Conservation (phyloP, 2,113 vertebrate species). For the Candoia aspera region DNA sequence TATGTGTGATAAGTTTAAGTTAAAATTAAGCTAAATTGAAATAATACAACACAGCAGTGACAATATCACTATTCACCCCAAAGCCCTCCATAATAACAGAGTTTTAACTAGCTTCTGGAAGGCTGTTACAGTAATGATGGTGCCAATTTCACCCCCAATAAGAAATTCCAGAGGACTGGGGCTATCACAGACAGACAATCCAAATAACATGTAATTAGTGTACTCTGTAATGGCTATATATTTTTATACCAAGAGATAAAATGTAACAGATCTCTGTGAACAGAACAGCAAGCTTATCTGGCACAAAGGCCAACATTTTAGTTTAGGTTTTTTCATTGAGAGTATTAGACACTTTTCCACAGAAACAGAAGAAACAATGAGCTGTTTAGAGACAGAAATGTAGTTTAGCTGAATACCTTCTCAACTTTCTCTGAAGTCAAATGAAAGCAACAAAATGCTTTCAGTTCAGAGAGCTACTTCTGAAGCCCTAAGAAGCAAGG, state of each 20-base stretch:
- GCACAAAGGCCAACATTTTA: not conserved
- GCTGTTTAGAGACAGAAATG: not conserved
- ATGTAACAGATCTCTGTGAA: not conserved
- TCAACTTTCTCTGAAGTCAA: not conserved
- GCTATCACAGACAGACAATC: not conserved
- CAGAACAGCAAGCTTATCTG: not conserved
- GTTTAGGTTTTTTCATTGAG: not conserved
- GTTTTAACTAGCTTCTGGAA: not conserved
- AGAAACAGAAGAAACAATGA: not conserved
- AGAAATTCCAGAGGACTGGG: not conserved
- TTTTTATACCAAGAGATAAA: not conserved
- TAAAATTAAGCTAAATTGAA: not conserved
- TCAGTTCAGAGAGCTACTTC: not conserved
- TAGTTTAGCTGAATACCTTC: not conserved
- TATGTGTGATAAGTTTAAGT: not conserved
- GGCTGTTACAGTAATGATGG: not conserved
- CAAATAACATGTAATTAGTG: not conserved
- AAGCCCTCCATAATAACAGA: not conserved
- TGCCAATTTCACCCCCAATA: not conserved
- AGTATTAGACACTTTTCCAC: not conserved
- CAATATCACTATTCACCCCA: not conserved
- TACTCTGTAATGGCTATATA: not conserved
- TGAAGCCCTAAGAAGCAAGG: not conserved
- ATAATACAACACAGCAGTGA: not conserved
- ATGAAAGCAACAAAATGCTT: not conserved